Conservation (phyloP, 30 jellyfish, hydroid and myxozoan species). For the Nemopilema nomurai region DNA sequence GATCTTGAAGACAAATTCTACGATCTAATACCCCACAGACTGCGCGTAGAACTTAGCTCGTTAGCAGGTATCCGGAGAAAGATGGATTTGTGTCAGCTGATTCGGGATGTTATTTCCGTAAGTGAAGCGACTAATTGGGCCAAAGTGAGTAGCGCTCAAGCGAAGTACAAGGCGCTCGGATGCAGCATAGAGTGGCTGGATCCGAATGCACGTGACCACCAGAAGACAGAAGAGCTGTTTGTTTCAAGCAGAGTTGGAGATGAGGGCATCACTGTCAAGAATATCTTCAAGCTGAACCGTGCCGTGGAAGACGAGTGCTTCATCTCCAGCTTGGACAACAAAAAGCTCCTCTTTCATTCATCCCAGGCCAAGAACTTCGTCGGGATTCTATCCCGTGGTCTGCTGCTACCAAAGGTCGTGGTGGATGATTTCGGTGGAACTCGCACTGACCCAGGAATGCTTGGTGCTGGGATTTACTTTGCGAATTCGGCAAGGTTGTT, state of each 20-base stretch:
- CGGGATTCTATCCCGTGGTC: slow-evolving; percentile 93
- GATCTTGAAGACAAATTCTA: slow-evolving; percentile 43
- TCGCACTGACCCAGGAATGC: slow-evolving; percentile 95
- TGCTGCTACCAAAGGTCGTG: slow-evolving; percentile 81
- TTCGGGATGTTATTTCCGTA: slow-evolving; percentile 74
- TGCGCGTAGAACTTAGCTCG: slow-evolving; percentile 4
- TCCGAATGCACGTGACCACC: background rate
- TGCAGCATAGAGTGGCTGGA: slow-evolving; percentile 51
- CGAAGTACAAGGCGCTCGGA: slow-evolving; percentile 74
- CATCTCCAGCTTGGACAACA: slow-evolving; percentile 10
- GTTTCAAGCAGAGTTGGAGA: slow-evolving; percentile 35
- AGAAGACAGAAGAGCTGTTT: slow-evolving; percentile 1
- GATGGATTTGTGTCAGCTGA: slow-evolving; percentile 83
- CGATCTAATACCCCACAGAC: slow-evolving; percentile 56
- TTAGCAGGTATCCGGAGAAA: slow-evolving; percentile 46
- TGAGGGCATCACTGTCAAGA: slow-evolving; percentile 34
- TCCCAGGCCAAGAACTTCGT: slow-evolving; percentile 86
- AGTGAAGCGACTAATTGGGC: slow-evolving; percentile 87
- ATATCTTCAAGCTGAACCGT: slow-evolving; percentile 62
- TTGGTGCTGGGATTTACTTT: slow-evolving; percentile 90
- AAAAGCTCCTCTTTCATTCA: slow-evolving; percentile 78
- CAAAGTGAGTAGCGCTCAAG: slow-evolving; percentile 37
- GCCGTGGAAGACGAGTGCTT: slow-evolving; percentile 55
- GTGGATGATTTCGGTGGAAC: slow-evolving; percentile 94
- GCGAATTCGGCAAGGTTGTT: slow-evolving; percentile 85